These are phyloP conservation scores for Otolemur crassicaudatus DNA, from an alignment of 2,797 vertebrate species.

Conservation along the genomic window DNA sequence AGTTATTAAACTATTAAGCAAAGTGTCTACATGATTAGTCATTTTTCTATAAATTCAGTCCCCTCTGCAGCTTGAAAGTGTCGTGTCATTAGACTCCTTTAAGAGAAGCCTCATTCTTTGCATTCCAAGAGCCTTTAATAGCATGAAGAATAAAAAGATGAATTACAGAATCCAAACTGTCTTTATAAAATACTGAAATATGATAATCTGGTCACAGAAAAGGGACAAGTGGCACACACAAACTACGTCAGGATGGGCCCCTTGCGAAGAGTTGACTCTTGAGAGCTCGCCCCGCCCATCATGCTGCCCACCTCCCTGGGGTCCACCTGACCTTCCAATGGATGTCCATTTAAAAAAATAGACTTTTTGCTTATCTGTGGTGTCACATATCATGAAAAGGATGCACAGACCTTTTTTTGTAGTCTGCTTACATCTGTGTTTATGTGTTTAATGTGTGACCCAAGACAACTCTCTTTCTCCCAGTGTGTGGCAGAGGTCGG, in stretches of 20 bases:
- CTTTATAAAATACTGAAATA: constrained; percentile 22
- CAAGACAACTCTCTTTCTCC: too few species aligned
- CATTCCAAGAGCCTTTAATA: neutral
- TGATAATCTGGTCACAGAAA: neutral
- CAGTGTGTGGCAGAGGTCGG: too few species aligned
- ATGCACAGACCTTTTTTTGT: too few species aligned
- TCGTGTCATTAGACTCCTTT: neutral
- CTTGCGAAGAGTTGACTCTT: neutral
- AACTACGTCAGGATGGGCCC: neutral
- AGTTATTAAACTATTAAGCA: neutral
- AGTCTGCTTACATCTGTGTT: too few species aligned
- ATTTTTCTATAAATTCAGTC: neutral
- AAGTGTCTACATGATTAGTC: neutral
- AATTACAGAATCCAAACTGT: constrained; percentile 3
- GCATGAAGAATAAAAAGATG: neutral
- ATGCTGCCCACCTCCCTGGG: neutral
- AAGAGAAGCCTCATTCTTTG: neutral
- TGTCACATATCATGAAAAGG: too few species aligned
- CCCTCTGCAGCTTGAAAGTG: neutral
- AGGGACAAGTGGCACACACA: neutral
- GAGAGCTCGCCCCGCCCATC: neutral
- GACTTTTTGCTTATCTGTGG: too few species aligned
- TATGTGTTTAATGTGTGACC: too few species aligned
- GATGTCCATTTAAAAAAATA: neutral
- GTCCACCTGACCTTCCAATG: neutral